Evolutionary conservation across 1,140 invertebrate genomes (phyloP).

Genomic region (Diabrotica virgifera): DNA sequence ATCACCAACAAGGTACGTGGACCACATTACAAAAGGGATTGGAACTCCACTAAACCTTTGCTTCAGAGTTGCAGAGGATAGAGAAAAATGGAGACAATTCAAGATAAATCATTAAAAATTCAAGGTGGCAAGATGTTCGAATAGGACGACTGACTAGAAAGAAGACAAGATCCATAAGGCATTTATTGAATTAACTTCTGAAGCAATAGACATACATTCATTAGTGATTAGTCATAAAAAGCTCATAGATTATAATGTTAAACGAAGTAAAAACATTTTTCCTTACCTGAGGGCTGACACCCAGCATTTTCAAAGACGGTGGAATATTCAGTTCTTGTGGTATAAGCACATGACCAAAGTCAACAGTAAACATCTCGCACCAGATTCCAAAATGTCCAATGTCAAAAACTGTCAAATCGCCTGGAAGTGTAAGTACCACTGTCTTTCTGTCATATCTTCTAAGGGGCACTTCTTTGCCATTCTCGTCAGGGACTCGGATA

Average conservation of each 20-base stretch:
- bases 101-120: no score
- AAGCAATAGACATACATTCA: not conserved
- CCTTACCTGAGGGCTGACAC: slow-evolving; percentile 86
- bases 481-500: slow-evolving; percentile 81
- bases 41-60: no score
- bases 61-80: no score
- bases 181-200: not conserved
- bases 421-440: slow-evolving; percentile 80
- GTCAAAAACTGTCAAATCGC: slow-evolving; percentile 75
- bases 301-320: slow-evolving; percentile 88
- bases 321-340: slow-evolving; percentile 74
- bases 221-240: not conserved
- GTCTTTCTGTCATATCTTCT: slow-evolving; percentile 79
- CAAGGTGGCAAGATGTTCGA: no score
- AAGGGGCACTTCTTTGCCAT: slow-evolving; percentile 77
- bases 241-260: not conserved
- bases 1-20: no score
- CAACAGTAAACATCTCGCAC: slow-evolving; percentile 84
- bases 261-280: slow-evolving; percentile 7
- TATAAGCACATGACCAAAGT: slow-evolving; percentile 83
- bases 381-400: slow-evolving; percentile 84
- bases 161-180: no score
- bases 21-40: no score
- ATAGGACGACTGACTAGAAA: no score
- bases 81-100: no score